These are phyloP conservation scores for Porites evermanni DNA, from an alignment of 92 coral and sea anemone genomes.

Conservation along the genomic window DNA sequence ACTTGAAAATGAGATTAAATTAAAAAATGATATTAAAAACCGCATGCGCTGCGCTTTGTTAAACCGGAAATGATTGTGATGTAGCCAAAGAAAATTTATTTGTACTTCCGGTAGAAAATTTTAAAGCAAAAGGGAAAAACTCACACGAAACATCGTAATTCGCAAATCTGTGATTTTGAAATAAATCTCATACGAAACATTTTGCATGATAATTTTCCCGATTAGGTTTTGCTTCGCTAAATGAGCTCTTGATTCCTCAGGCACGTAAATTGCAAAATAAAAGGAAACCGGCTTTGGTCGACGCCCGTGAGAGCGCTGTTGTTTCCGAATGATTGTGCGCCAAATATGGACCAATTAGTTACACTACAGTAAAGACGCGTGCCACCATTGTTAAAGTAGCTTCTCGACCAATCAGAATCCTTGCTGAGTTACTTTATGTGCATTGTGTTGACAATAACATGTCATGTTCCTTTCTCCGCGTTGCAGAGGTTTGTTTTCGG, in stretches of 20 bases:
- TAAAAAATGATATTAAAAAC: neutral
- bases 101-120: slow-evolving; percentile 25
- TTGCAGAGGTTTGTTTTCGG: slow-evolving; percentile 55
- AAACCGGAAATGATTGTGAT: slow-evolving; percentile 35
- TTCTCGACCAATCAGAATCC: slow-evolving; percentile 75
- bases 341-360: slow-evolving; percentile 75
- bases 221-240: neutral
- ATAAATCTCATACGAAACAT: neutral
- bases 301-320: slow-evolving; percentile 43
- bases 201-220: neutral
- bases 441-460: slow-evolving; percentile 50
- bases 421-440: slow-evolving; percentile 33
- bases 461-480: slow-evolving; percentile 49
- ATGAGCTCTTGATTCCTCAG: neutral
- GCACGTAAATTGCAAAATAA: slow-evolving; percentile 14
- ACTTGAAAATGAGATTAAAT: neutral
- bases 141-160: neutral
- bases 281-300: slow-evolving; percentile 34
- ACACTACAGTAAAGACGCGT: slow-evolving; percentile 78
- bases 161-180: neutral
- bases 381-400: slow-evolving; percentile 61
- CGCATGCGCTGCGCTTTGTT: neutral
- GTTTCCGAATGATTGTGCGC: slow-evolving; percentile 23
- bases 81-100: neutral
- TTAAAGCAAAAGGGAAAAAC: neutral